Evolutionary conservation across 2,797 vertebrate species (phyloP), one percentile per base, ranked within the genome.

Genomic region (Sternotherus odoratus): DNA sequence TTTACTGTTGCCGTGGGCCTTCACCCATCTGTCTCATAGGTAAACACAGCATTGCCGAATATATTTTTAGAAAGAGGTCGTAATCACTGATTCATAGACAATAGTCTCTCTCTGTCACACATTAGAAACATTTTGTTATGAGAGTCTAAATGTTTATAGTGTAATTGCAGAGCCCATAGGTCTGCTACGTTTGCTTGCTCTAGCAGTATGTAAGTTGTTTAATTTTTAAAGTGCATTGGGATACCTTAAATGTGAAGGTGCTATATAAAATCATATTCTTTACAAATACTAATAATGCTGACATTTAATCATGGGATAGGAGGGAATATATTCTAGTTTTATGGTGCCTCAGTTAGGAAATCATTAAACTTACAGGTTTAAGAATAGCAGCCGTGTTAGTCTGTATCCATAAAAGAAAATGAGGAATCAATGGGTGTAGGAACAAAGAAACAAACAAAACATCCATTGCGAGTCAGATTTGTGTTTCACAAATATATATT

Each of bases 401-500:
- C n/a, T n/a, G n/a, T n/a, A n/a, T n/a, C n/a, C n/a, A n/a, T n/a
- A n/a, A n/a, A n/a, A n/a, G n/a, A n/a, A n/a, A n/a, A n/a, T n/a
- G n/a, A n/a, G 43, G 8, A 43, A 43, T 43, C 43, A 43, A 43
- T 43, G 86, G 75, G 28, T 23, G 36, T 66, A 49, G 80, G 88
- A 91, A 81, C 86, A 53, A 53, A 53, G 53, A 90, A 93, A 89
- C 57, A 94, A 85, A 81, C 80, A 91, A 23, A 46, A 83, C 28
- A 63, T 54, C 33, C 13, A 16, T 1, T 1, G 36, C 74, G 78
- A 43, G 28, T 85, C 66, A 92, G 88, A 90, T 82, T 80, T 3
- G 12, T 82, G 91, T 95, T 95, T 66, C 50, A 46, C n/a, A 85
- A 96, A 87, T 93, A 91, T 43, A 60, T 78, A n/a, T 92, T 90